These are phyloP conservation scores for Neoitamus cyanurus DNA, from an alignment of 2,888 invertebrate species.

Conservation along the genomic window DNA sequence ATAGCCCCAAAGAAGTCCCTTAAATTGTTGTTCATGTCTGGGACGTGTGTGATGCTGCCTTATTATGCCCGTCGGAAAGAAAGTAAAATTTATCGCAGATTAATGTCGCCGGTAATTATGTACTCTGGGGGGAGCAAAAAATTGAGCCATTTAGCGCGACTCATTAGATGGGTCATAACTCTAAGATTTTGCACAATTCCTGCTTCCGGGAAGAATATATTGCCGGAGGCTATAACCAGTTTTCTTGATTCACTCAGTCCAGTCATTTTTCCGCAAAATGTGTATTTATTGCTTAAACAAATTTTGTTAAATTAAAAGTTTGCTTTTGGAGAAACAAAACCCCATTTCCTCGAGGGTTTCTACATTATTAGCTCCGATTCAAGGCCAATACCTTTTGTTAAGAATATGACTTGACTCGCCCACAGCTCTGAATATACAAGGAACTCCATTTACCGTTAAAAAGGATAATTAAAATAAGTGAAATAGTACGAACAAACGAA, in stretches of 20 bases:
- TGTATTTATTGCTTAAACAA: no score
- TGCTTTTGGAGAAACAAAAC: no score
- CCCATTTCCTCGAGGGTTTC: no score
- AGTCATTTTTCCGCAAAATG: no score
- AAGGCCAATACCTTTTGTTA: no score
- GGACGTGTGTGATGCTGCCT: neutral
- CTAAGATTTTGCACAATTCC: neutral
- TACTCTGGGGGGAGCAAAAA: neutral
- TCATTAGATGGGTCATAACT: neutral
- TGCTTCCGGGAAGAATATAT: neutral
- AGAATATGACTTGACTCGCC: neutral
- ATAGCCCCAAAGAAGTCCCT: neutral
- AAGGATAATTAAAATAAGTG: neutral
- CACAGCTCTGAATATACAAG: neutral
- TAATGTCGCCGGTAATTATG: slow-evolving; percentile 24
- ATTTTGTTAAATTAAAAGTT: no score
- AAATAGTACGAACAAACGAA: neutral
- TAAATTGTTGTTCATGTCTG: neutral
- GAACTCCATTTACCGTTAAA: neutral
- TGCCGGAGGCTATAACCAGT: neutral
- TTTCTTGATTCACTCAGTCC: no score
- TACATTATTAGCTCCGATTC: no score
- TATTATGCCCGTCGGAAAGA: neutral
- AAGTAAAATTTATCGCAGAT: slow-evolving; percentile 19
- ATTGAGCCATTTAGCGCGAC: neutral